phyloP scores from a whole-genome alignment of 2,888 invertebrate genomes.

The Eristalis intricaria region DNA sequence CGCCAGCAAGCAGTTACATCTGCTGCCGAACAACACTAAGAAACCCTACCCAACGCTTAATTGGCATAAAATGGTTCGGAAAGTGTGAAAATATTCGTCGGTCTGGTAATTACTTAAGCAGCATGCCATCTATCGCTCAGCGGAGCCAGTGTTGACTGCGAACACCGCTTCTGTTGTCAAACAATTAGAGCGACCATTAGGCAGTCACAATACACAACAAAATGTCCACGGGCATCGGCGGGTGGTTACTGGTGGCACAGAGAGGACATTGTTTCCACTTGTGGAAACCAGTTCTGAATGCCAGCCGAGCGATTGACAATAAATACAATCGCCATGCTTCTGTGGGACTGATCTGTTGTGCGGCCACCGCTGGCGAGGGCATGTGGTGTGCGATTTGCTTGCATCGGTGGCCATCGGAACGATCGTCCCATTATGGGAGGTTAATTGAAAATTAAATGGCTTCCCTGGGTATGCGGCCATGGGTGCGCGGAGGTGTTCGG shows the following conservation, averaged over 20 bases:
- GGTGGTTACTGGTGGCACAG: constrained; percentile 2
- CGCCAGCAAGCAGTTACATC: constrained; percentile 2
- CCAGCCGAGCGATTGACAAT: constrained; percentile 22
- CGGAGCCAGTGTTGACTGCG: constrained; percentile 30
- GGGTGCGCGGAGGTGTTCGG: background rate
- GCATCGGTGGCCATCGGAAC: constrained; percentile 25
- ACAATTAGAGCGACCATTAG: constrained; percentile 57
- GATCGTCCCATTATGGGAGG: constrained; percentile 11
- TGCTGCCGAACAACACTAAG: background rate
- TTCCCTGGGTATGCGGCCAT: background rate
- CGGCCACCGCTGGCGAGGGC: background rate
- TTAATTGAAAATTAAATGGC: constrained; percentile 52
- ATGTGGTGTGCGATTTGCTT: constrained; percentile 28
- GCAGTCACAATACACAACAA: constrained; percentile 42
- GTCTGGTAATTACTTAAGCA: constrained; percentile 14
- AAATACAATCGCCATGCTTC: constrained; percentile 44
- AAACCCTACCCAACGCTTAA: constrained; percentile 41
- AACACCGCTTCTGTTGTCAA: constrained; percentile 47
- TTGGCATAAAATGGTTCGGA: constrained; percentile 39
- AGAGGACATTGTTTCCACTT: constrained; percentile 7
- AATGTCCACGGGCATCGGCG: constrained; percentile 29
- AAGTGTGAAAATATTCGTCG: constrained; percentile 50
- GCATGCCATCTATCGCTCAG: constrained; percentile 1
- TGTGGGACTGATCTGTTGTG: constrained; percentile 8
- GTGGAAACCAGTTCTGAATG: constrained; percentile 33